Conservation (phyloP, 2,113 vertebrate species). For the Charadrius vociferus region DNA sequence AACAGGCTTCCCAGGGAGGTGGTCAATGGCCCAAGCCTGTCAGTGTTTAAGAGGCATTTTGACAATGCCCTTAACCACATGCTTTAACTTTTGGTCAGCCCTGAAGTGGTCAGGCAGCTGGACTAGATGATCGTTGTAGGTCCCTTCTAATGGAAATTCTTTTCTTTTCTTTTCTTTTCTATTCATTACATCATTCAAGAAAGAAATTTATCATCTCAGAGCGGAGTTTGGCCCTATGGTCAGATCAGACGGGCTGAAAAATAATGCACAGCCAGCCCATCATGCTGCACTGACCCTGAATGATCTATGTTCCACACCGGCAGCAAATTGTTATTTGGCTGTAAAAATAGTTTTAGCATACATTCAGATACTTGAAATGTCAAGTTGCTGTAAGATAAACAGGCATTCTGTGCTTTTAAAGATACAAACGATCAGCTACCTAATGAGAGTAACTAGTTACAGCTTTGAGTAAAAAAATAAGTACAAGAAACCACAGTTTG, state of each 20-base stretch:
- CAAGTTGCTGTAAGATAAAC: neutral
- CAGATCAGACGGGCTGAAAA: neutral
- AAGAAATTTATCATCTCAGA: neutral
- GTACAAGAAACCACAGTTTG: neutral
- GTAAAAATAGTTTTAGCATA: neutral
- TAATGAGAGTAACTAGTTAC: neutral
- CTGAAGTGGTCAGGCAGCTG: neutral
- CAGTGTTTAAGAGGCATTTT: neutral
- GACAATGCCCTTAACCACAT: neutral
- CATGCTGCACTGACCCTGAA: neutral
- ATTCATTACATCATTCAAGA: neutral
- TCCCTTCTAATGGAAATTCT: neutral
- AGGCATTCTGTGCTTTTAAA: neutral
- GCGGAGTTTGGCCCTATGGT: no score
- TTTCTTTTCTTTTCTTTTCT: neutral
- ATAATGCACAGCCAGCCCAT: neutral
- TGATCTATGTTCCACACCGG: neutral
- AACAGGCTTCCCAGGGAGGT: neutral
- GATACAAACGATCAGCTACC: neutral
- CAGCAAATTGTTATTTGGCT: neutral
- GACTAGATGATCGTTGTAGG: accelerated
- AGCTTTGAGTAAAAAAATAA: neutral
- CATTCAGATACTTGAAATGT: neutral
- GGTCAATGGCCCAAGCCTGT: neutral
- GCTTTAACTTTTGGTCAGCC: neutral